phyloP scores from a whole-genome alignment of 2,113 vertebrate genomes.

The Protobothrops mucrosquamatus region DNA sequence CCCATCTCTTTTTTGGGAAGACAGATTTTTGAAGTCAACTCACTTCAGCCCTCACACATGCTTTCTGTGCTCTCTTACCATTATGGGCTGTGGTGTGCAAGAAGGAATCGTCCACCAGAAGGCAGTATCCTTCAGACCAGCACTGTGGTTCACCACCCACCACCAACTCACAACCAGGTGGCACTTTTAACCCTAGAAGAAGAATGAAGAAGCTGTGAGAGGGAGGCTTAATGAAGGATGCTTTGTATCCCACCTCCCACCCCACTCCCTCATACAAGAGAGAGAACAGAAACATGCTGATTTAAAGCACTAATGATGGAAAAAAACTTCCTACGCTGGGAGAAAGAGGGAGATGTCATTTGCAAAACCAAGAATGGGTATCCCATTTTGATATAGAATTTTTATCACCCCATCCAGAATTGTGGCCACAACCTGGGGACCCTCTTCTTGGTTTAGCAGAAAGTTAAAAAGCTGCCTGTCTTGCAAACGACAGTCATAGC shows the following conservation, averaged over 20 bases:
- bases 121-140: constrained; percentile 68
- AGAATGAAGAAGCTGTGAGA: background rate
- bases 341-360: background rate
- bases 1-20: background rate
- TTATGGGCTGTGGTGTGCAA: constrained; percentile 66
- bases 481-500: background rate
- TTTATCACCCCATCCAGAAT: background rate
- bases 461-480: too few species aligned
- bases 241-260: background rate
- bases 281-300: background rate
- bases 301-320: background rate
- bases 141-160: constrained; percentile 69
- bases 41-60: background rate
- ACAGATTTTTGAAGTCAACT: background rate
- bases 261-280: background rate
- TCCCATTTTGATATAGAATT: background rate
- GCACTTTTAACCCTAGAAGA: constrained; percentile 64
- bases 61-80: constrained; percentile 42
- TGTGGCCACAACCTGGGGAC: background rate
- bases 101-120: constrained; percentile 68
- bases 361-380: background rate
- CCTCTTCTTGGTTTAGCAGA: background rate
- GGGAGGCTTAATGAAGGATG: background rate
- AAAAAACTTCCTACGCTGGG: background rate
- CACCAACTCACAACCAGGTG: constrained; percentile 64